phyloP scores from a whole-genome alignment of 2,113 vertebrate species.

The Bufo bufo region DNA sequence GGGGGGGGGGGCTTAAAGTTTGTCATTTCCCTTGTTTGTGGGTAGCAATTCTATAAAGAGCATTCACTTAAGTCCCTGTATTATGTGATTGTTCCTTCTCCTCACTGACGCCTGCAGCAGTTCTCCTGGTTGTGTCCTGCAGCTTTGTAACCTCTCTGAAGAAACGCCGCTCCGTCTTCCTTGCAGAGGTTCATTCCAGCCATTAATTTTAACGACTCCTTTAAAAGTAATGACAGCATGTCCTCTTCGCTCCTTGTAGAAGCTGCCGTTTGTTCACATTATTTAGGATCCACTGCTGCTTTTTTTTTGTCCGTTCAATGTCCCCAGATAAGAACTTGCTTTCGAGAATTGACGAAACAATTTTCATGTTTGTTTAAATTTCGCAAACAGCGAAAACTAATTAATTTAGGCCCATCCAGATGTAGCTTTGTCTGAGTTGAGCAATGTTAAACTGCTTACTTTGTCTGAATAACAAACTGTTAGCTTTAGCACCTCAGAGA shows the following conservation, averaged over 20 bases:
- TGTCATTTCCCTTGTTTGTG: constrained; percentile 25
- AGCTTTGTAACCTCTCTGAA: constrained; percentile 1
- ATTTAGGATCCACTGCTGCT: constrained; percentile 16
- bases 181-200: not conserved
- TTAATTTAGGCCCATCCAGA: constrained; percentile 29
- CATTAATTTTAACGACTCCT: constrained; percentile 41
- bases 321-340: not conserved
- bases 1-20: constrained; percentile 7
- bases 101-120: constrained; percentile 3
- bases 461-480: constrained; percentile 12
- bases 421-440: constrained; percentile 35
- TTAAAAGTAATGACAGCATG: constrained; percentile 32
- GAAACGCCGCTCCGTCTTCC: not conserved
- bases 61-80: not conserved
- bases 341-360: not conserved
- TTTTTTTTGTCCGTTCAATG: not conserved
- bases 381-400: constrained; percentile 31
- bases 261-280: not conserved
- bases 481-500: constrained; percentile 49
- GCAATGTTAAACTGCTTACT: constrained; percentile 42
- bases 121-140: constrained; percentile 10
- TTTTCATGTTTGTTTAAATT: constrained; percentile 37
- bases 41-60: constrained; percentile 15
- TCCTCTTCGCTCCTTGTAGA: not conserved
- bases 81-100: constrained; percentile 29